These are phyloP conservation scores for Acanthurus leucopareius DNA, from an alignment of 2,797 vertebrate genomes.

Conservation along the genomic window DNA sequence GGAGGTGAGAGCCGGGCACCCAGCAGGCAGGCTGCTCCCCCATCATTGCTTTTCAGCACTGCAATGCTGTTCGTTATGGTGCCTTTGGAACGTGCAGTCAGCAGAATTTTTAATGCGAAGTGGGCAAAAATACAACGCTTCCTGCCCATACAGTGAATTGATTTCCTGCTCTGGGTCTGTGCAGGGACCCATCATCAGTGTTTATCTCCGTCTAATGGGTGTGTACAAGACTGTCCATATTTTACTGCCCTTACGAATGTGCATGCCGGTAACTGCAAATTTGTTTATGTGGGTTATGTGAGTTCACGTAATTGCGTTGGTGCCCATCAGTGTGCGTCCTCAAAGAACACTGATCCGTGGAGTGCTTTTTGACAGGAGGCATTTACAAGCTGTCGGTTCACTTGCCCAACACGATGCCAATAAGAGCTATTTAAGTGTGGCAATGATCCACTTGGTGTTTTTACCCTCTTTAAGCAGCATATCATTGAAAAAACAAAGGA, in stretches of 20 bases:
- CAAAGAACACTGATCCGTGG: constrained; percentile 43
- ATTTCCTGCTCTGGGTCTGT: constrained; percentile 69
- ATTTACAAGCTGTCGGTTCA: constrained; percentile 50
- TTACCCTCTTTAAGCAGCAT: constrained; percentile 37
- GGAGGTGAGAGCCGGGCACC: constrained; percentile 48
- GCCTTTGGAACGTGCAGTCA: constrained; percentile 70
- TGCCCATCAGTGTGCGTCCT: constrained; percentile 38
- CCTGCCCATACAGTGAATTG: constrained; percentile 75
- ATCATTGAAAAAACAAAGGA: constrained; percentile 21
- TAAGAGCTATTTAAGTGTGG: constrained; percentile 50
- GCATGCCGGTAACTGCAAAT: constrained; percentile 46
- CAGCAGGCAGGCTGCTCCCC: constrained; percentile 29
- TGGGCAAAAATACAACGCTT: constrained; percentile 72
- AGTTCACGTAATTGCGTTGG: constrained; percentile 52
- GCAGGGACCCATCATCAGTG: constrained; percentile 66
- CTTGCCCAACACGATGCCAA: constrained; percentile 51
- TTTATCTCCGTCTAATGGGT: constrained; percentile 77
- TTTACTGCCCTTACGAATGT: constrained; percentile 40
- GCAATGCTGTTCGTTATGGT: constrained; percentile 67
- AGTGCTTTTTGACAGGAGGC: constrained; percentile 73
- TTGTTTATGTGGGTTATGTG: constrained; percentile 62
- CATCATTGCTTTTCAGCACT: constrained; percentile 57
- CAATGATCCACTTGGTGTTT: constrained; percentile 56
- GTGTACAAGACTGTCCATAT: constrained; percentile 51
- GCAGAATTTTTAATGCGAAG: constrained; percentile 81